Evolutionary conservation across 2,113 vertebrate genomes (phyloP), one percentile per base, ranked within the genome.

Genomic region (Raja brachyura): DNA sequence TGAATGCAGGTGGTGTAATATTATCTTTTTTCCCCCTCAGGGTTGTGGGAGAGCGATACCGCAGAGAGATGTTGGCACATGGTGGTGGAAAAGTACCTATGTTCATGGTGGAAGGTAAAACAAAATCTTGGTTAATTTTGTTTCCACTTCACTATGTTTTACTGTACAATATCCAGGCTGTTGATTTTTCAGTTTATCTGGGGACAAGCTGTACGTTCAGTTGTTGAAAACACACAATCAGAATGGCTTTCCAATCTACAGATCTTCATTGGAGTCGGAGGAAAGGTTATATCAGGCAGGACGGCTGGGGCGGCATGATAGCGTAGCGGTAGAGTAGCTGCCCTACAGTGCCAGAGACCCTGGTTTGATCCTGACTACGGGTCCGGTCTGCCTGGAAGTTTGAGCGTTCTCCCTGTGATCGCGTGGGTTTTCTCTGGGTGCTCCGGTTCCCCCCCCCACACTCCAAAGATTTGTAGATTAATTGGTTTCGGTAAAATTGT

Each of bases 101-200:
- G 94, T 96, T 97, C 93, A 98, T 99, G 98, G 97, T 99, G 93
- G 96, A 99, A 98, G 99, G 99, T 99, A 97, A 96, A 93, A 93
- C 75, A 63, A 93, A 86, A 20, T 22, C 2, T 48, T 0, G 0
- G 59, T 16, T 1, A 59, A 0, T 31, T 76, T 88, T 59, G 90
- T 93, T 93, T 33, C 31, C 70, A 81, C 73, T 22, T 59, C 61
- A 92, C 10, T 73, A 25, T 70, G 66, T 70, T 14, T 90, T 70
- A 25, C 66, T 20, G 10, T 90, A 61, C 25, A 9, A 31, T 90
- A 68, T 73, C 33, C 20, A 86, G 56, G 54, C 25, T 28, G 10
- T 56, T 85, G 54, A 0, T 16, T 28, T 59, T 79, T 33, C 59
- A n/a, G 56, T 85, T 4, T 56, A 56, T 61, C 4, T 14, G 16